A percentile compares a stretch with the other conserved stretches of the same genome.
Conservation (phyloP, 2,797 vertebrate genomes). For the Pogoniulus pusillus region DNA sequence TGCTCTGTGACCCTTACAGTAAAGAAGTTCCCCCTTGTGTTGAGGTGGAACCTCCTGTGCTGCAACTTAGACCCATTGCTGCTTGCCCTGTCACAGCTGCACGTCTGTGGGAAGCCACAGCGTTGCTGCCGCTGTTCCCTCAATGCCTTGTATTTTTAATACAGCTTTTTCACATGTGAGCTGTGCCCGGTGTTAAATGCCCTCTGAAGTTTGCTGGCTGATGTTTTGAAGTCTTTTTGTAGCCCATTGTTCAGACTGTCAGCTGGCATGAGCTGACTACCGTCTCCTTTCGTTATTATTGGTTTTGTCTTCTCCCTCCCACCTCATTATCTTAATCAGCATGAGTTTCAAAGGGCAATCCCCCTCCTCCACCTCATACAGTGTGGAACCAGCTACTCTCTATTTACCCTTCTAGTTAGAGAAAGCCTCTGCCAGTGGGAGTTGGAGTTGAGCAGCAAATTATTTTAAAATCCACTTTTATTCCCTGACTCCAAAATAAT, state of each 20-base stretch:
- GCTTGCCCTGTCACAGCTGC: rapidly evolving
- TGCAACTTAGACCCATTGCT: too few species aligned
- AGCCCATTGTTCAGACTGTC: neutral
- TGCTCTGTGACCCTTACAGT: too few species aligned
- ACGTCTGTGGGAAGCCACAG: neutral
- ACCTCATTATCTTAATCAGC: neutral
- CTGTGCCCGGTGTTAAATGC: neutral
- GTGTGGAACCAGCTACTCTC: rapidly evolving
- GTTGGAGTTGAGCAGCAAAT: neutral
- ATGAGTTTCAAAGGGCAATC: neutral
- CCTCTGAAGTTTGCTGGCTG: neutral
- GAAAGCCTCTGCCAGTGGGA: neutral
- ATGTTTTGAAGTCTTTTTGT: neutral
- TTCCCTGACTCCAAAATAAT: neutral
- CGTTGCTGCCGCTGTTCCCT: neutral
- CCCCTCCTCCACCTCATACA: neutral
- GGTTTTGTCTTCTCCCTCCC: neutral
- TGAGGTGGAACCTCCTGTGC: too few species aligned
- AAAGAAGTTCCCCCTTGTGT: too few species aligned
- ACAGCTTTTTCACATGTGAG: rapidly evolving
- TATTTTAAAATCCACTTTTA: neutral
- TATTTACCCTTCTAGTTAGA: neutral
- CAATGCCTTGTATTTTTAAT: neutral
- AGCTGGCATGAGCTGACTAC: neutral
- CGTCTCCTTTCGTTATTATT: neutral